phyloP scores from a whole-genome alignment of 2,888 invertebrate genomes.

The Orgyia antiqua region DNA sequence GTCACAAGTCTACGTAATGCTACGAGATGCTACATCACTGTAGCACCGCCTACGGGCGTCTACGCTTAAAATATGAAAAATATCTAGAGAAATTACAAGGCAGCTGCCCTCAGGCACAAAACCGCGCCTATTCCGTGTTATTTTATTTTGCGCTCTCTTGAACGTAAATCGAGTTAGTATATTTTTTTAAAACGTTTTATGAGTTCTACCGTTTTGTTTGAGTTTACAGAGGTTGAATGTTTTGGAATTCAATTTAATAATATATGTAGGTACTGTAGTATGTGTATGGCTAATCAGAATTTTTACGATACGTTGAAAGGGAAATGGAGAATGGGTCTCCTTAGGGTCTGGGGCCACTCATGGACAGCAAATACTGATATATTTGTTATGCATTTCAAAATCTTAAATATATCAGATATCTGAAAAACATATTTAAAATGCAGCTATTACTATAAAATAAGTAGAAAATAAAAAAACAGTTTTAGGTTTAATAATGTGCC shows the following conservation, averaged over 20 bases:
- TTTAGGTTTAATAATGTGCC: too few relatives aligned
- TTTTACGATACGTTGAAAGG: too few relatives aligned
- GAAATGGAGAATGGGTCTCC: too few relatives aligned
- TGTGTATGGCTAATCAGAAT: too few relatives aligned
- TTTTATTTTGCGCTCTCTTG: constrained; percentile 75
- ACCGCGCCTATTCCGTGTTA: constrained; percentile 69
- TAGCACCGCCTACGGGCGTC: constrained; percentile 57
- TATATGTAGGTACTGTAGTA: too few relatives aligned
- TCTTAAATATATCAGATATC: too few relatives aligned
- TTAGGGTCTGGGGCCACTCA: too few relatives aligned
- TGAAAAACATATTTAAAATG: too few relatives aligned
- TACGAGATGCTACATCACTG: constrained; percentile 51
- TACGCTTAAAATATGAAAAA: constrained; percentile 66
- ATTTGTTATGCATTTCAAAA: too few relatives aligned
- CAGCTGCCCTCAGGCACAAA: constrained; percentile 52
- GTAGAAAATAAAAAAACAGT: too few relatives aligned
- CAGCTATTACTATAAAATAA: too few relatives aligned
- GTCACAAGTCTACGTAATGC: constrained; percentile 43
- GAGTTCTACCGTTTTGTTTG: constrained; percentile 44
- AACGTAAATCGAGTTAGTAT: constrained; percentile 40
- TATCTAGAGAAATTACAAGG: constrained; percentile 70
- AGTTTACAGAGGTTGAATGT: constrained; percentile 27
- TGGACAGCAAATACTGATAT: too few relatives aligned
- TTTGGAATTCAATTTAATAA: constrained; percentile 28
- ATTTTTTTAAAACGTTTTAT: constrained; percentile 39